phyloP scores from a whole-genome alignment of 1,140 invertebrate species.

The Mamestra configurata region DNA sequence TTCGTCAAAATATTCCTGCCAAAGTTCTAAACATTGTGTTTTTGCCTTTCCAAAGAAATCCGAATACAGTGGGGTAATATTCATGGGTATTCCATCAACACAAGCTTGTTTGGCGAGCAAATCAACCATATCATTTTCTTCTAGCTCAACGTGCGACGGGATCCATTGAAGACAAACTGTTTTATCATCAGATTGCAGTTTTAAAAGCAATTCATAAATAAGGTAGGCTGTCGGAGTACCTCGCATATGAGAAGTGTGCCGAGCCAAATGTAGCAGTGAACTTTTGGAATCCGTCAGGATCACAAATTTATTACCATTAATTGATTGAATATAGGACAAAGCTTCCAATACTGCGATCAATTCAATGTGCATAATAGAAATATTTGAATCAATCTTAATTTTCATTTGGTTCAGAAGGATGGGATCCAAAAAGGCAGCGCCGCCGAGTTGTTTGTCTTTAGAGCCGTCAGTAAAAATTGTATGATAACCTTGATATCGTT shows the following conservation, averaged over 20 bases:
- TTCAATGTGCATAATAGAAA: neutral
- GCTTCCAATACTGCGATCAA: neutral
- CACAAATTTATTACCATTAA: too few relatives aligned
- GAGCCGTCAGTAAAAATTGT: conserved; percentile 11
- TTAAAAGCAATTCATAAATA: too few relatives aligned
- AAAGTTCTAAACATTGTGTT: conserved; percentile 26
- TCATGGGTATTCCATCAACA: neutral
- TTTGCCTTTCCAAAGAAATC: neutral
- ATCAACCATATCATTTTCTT: too few relatives aligned
- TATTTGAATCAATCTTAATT: conserved; percentile 5
- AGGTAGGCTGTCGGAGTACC: too few relatives aligned
- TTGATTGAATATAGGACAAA: too few relatives aligned
- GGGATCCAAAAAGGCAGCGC: neutral
- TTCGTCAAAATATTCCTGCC: conserved; percentile 49
- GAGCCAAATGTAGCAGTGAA: neutral
- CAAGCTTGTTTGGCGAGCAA: conserved; percentile 10
- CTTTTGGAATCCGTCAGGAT: neutral
- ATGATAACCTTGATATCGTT: too few relatives aligned
- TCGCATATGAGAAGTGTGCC: too few relatives aligned
- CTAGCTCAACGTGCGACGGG: too few relatives aligned
- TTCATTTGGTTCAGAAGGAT: neutral
- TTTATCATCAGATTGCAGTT: too few relatives aligned
- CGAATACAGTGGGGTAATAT: neutral
- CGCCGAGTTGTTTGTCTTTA: neutral
- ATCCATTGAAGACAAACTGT: too few relatives aligned